Evolutionary conservation across 2,888 invertebrate genomes (phyloP), one percentile per base, ranked within the genome.

Genomic region (Sminthurides aquaticus): DNA sequence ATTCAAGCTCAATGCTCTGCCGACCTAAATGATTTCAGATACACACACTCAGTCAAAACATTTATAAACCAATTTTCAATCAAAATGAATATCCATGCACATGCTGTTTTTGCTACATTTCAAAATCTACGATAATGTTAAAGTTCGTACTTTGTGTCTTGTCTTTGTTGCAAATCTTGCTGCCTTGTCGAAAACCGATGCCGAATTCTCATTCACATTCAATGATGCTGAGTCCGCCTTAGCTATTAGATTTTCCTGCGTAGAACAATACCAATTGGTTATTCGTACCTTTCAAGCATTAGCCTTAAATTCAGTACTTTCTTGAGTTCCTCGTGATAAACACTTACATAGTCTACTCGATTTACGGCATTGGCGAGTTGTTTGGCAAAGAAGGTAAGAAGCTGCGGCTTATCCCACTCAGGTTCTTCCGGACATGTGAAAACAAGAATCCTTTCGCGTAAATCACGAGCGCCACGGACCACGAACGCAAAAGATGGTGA

Each of bases 1-100:
- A 80, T 92, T 94, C 81, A 96, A 93, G 71, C 94, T 95, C 77
- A 96, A 89, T 72, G 95, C 95, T 74, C 96, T 86, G 61, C 92
- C 92, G 74, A 96, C 92, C 84, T 91, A 43, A 34, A 60, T 65
- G 26, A 34, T 48, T 18, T 52, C 52, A n/a, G n/a, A n/a, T 22
- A 52, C n/a, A n/a, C 8, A 5, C 8, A 24, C 15, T 8, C 54
- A 63, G 26, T 27, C 25, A 62, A 43, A 62, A 27, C n/a, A n/a
- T n/a, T 20, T 49, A 61, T 18, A 29, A 60, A 28, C 24, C n/a
- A n/a, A n/a, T n/a, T n/a, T n/a, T n/a, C n/a, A n/a, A n/a, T n/a
- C n/a, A n/a, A 27, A 5, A 54, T 34, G n/a, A 34, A 11, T 34
- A 11, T 34, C 8, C 43, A 34, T 34, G 43, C 43, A 34, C 43